phyloP scores from a whole-genome alignment of 2,888 invertebrate species.

The Aphodius sticticus region DNA sequence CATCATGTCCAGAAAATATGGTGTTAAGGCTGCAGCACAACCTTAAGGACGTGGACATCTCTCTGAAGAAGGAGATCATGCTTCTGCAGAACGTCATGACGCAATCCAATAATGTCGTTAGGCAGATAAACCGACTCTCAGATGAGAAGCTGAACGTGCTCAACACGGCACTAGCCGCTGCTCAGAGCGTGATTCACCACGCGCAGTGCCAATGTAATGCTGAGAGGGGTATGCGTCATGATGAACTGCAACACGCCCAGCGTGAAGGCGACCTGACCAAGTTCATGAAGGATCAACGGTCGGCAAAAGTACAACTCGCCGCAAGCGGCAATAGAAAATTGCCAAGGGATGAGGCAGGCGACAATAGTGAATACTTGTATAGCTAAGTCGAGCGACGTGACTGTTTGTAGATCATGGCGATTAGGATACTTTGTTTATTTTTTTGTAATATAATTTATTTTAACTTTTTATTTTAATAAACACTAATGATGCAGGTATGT shows the following conservation, averaged over 20 bases:
- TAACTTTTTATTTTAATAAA: not conserved
- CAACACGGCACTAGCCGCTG: not conserved
- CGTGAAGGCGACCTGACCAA: not conserved
- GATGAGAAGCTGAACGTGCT: not conserved
- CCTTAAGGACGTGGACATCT: not conserved
- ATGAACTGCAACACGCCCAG: not conserved
- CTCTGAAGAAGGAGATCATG: not conserved
- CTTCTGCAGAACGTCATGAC: not conserved
- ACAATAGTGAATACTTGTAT: not conserved
- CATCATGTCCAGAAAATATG: not conserved
- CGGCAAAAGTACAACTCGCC: not conserved
- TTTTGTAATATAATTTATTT: not conserved
- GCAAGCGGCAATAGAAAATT: not conserved
- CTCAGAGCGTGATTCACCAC: not conserved
- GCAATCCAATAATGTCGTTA: not conserved
- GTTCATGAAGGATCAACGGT: not conserved
- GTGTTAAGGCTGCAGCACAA: not conserved
- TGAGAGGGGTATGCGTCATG: not conserved
- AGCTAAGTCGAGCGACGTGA: not conserved
- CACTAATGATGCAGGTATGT: not conserved
- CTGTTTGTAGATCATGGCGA: not conserved
- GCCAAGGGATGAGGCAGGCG: constrained; percentile 4
- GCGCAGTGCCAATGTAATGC: not conserved
- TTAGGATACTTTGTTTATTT: not conserved
- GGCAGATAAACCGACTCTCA: not conserved